Percentiles rank a stretch among this genome's conserved stretches.
phyloP scores from a whole-genome alignment of 37 sponge, comb jelly and placozoan genomes.

The Tethya wilhelma region DNA sequence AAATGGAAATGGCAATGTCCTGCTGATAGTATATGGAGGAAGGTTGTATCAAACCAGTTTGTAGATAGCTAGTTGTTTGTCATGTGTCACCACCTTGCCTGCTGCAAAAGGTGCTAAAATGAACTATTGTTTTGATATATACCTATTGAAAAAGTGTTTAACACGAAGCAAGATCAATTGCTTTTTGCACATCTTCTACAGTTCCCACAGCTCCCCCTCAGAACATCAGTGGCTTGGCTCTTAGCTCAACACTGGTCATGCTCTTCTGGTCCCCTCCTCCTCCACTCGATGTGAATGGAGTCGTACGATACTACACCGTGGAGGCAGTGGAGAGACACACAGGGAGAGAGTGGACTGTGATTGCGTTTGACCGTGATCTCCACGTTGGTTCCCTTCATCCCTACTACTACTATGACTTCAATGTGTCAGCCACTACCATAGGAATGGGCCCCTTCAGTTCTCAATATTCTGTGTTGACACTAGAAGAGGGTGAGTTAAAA shows the following conservation, averaged over 20 bases:
- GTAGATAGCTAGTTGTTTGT: too few relatives aligned
- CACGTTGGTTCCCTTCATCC: constrained; percentile 23
- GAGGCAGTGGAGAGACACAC: constrained; percentile 17
- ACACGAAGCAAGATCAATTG: neutral
- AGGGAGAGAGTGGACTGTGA: neutral
- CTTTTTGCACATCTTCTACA: neutral
- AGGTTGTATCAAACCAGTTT: too few relatives aligned
- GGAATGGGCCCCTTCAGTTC: constrained; percentile 24
- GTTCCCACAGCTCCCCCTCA: constrained; percentile 30
- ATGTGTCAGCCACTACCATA: constrained; percentile 35
- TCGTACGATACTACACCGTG: constrained; percentile 18
- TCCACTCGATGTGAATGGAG: constrained; percentile 7
- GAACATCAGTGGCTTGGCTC: neutral
- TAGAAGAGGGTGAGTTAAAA: constrained; percentile 6
- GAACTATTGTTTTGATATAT: neutral
- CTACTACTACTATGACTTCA: constrained; percentile 26
- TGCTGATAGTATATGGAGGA: too few relatives aligned
- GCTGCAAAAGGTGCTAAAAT: neutral
- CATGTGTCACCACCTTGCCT: too few relatives aligned
- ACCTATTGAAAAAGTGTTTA: neutral
- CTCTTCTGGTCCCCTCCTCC: constrained; percentile 42
- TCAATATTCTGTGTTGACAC: neutral
- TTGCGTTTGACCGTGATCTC: neutral
- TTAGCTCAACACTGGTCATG: neutral
- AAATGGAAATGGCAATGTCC: neutral